Evolutionary conservation across 2,797 vertebrate species (phyloP).

Genomic region (Psittacula echo): DNA sequence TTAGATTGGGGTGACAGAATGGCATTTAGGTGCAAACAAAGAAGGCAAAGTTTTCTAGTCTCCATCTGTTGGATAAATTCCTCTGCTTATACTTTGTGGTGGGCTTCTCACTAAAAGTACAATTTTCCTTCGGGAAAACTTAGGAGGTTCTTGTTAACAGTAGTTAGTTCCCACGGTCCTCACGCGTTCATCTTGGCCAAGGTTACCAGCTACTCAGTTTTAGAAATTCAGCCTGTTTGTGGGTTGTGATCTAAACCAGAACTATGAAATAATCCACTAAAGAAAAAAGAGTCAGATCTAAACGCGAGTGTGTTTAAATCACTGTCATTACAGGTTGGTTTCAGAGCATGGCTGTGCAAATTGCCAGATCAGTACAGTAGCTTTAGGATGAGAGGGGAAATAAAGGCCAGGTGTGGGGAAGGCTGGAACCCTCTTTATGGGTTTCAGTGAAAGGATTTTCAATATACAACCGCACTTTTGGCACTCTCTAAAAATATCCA

Average conservation of each 20-base stretch:
- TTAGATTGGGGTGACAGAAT: not conserved
- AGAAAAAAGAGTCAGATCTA: not conserved
- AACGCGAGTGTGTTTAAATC: not conserved
- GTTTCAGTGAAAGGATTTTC: not conserved
- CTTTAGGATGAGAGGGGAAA: rapidly evolving
- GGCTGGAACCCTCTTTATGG: not conserved
- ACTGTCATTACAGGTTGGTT: not conserved
- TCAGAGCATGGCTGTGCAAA: not conserved
- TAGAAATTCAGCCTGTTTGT: not conserved
- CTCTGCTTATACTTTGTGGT: not conserved
- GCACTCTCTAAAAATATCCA: rapidly evolving
- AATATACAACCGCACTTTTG: not conserved
- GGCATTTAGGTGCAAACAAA: not conserved
- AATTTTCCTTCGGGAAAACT: not conserved
- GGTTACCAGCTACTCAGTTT: not conserved
- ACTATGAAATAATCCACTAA: not conserved
- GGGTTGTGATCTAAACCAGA: not conserved
- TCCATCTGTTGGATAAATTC: not conserved
- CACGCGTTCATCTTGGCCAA: not conserved
- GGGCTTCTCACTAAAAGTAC: not conserved
- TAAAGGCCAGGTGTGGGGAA: not conserved
- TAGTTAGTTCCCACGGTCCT: not conserved
- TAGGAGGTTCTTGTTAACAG: not conserved
- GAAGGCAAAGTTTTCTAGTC: not conserved
- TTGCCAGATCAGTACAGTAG: not conserved